phyloP scores from a whole-genome alignment of 2,888 invertebrate species.

The Dryobota labecula region DNA sequence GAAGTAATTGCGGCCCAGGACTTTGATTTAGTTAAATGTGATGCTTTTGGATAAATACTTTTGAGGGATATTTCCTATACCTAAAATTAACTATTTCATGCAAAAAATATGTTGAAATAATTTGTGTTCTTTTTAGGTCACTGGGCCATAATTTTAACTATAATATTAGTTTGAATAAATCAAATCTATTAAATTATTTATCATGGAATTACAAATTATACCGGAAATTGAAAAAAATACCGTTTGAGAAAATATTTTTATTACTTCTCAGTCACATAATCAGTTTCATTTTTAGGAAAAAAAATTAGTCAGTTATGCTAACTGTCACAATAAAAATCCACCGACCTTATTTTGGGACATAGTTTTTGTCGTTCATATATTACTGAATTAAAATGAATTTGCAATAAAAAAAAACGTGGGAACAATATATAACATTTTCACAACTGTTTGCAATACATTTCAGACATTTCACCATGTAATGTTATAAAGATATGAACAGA shows the following conservation, averaged over 20 bases:
- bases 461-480: neutral
- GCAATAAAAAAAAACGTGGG: neutral
- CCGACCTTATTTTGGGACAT: constrained; percentile 4
- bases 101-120: neutral
- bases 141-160: too few relatives aligned
- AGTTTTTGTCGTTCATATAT: constrained; percentile 4
- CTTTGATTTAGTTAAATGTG: too few relatives aligned
- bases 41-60: neutral
- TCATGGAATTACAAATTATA: neutral
- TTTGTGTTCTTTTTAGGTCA: neutral
- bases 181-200: neutral
- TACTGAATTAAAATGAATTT: neutral
- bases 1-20: too few relatives aligned
- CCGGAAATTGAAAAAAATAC: neutral
- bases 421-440: neutral
- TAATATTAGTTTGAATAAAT: neutral
- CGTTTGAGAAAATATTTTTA: neutral
- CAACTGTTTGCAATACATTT: constrained; percentile 2
- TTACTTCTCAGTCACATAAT: too few relatives aligned
- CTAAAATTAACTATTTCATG: neutral
- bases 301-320: neutral
- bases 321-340: constrained; percentile 1
- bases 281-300: too few relatives aligned
- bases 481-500: neutral
- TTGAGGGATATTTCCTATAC: too few relatives aligned